Conservation (phyloP, 2,113 vertebrate species). For the Muntiacus muntjak region DNA sequence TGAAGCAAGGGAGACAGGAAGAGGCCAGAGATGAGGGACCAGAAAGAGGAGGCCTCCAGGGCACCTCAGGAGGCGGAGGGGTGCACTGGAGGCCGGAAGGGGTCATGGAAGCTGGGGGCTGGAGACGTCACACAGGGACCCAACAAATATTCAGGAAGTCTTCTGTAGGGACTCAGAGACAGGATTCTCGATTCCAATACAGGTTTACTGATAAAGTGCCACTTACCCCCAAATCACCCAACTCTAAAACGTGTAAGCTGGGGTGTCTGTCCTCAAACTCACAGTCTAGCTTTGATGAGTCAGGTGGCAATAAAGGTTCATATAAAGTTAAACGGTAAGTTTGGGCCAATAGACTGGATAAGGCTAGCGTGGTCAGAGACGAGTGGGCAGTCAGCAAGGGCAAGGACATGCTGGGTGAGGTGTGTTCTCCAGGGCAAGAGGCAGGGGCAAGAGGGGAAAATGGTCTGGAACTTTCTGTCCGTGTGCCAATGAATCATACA, state of each 20-base stretch:
- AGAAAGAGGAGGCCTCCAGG: background rate
- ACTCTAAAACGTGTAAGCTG: background rate
- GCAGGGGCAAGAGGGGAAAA: background rate
- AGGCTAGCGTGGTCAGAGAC: fast-evolving
- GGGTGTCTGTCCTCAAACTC: background rate
- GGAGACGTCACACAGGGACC: no score
- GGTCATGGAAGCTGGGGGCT: background rate
- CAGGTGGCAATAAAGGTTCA: background rate
- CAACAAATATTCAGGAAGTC: background rate
- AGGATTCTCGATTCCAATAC: background rate
- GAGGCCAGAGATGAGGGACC: background rate
- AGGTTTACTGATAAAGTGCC: no score
- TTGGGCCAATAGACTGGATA: background rate
- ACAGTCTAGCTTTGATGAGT: background rate
- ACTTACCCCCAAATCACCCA: background rate
- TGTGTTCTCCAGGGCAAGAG: background rate
- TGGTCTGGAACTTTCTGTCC: background rate
- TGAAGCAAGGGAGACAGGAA: background rate
- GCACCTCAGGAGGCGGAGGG: background rate
- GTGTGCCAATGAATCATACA: background rate
- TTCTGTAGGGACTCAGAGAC: background rate
- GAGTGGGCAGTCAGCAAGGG: background rate
- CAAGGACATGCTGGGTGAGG: fast-evolving
- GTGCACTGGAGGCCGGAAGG: no score
- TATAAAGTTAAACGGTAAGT: background rate